Base-by-base conservation (phyloP, 2,797 vertebrate genomes). In the Pseudochromis fuscus region DNA sequence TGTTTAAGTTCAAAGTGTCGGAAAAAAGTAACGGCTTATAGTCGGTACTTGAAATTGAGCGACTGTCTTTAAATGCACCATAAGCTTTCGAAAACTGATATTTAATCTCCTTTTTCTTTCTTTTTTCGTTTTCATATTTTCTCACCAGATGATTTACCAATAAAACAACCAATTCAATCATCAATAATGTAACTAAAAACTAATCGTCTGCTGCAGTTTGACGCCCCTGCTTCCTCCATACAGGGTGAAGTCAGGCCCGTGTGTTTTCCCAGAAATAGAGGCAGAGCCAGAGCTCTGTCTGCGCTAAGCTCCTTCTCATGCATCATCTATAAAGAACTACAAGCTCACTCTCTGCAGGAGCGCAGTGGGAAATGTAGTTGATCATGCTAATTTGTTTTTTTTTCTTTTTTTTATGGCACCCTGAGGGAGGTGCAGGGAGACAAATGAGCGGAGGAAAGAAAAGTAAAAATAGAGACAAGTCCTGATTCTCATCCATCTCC, bases 401-500 rank as follows among this genome's bases (percentile, higher is more conserved):
- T 56, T 81, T 82, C 80, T 57, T 78, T 76, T 77, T 68, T 81
- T 67, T 56, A 63, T 57, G 28, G 74, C 75, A 72, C 65, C 81
- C 75, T 52, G 60, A 72, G 71, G 72, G 72, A 58, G 24, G 58
- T n/a, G 53, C 25, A 37, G 53, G n/a, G 57, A 75, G 72, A 84
- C 57, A 67, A 78, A 83, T 66, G 73, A 80, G 74, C 66, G 57
- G 25, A 70, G 53, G 64, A 28, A 56, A 46, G 58, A 81, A 30
- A 42, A 45, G 55, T 70, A 77, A 84, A 83, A 87, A 83, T 77
- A 69, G 71, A 82, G 73, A 74, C 72, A 67, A 45, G 58, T 68
- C 70, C 76, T 56, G 59, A 83, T 72, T 85, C 63, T 72, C 79
- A 83, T 85, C 78, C 33, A 67, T 82, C 75, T 84, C 74, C 80